Evolutionary conservation across 2,113 vertebrate species (phyloP).

Genomic region (Alexandromys fortis): DNA sequence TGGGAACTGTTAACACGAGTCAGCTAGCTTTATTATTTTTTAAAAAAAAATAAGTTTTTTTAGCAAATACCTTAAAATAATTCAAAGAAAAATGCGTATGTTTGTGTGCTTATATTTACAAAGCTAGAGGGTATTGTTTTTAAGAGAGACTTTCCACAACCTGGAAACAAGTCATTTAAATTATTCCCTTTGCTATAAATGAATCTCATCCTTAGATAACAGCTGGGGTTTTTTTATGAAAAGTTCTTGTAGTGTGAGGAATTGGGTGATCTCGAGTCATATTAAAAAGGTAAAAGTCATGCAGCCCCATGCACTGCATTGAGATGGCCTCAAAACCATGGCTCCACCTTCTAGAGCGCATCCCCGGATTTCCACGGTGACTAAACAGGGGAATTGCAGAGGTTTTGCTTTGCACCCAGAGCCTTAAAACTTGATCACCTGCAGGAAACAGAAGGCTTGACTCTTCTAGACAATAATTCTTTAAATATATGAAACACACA

Average conservation of each 20-base stretch:
- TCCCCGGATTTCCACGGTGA: constrained; percentile 30
- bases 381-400: background rate
- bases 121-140: background rate
- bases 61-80: constrained; percentile 5
- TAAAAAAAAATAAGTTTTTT: constrained; percentile 8
- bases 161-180: constrained; percentile 14
- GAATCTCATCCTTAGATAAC: constrained; percentile 55
- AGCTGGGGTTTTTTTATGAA: constrained; percentile 4
- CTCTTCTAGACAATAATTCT: constrained; percentile 60
- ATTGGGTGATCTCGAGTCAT: constrained; percentile 17
- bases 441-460: background rate
- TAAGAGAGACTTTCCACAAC: background rate
- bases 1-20: background rate
- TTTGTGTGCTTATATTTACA: background rate
- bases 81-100: background rate
- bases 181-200: constrained; percentile 9
- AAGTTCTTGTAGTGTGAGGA: background rate
- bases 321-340: constrained; percentile 35
- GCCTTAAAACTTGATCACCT: constrained; percentile 28
- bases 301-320: background rate
- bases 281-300: constrained; percentile 69
- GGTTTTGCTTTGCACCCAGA: constrained; percentile 36
- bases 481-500: constrained; percentile 42
- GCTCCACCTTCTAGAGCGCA: background rate
- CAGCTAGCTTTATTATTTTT: background rate